Base-by-base conservation (phyloP, 2,797 vertebrate species). In the Microhierax caerulescens region DNA sequence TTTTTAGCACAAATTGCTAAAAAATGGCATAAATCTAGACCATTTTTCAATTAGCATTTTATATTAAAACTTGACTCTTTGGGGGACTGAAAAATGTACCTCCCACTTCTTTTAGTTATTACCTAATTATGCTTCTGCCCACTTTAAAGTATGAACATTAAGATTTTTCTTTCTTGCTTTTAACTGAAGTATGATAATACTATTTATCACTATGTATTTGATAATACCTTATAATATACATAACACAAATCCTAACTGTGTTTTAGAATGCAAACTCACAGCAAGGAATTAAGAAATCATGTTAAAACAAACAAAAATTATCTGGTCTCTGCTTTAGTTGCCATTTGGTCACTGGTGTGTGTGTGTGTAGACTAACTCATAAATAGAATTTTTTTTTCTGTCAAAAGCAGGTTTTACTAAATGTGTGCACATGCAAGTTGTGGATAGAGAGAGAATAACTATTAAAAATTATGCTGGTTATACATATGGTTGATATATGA, bases 211-310 rank as follows among this genome's bases (percentile, higher is more conserved):
- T 39, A 39, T 41, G 15, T 41, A 41, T 41, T 41, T 41, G 39
- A 41, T 41, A 41, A 41, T 41, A 41, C 39, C 15, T 14, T 41
- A 41, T 41, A 13, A 41, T 41, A 41, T 41, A 41, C 7, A 19
- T 43, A 43, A 43, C 8, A 43, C 41, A 43, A 43, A 43, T 43
- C 39, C 39, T 41, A 41, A 43, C 41, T 81, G 36, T 24, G 79
- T 91, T 86, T 86, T 84, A n/a, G 50, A 94, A 96, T 81, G 72
- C 60, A 95, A 91, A 74, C 57, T 91, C 82, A 80, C 64, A 88
- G 82, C 30, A 81, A 81, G 61, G 30, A 85, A 88, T 69, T 57
- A 78, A 20, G 15, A 95, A 86, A 90, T 88, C 12, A 43, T 20
- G 12, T 39, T 85, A 67, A 88, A 96, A 82, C 20, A 91, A 77